phyloP scores from a whole-genome alignment of 2,888 invertebrate species.

The Acanthosepion esculentum region DNA sequence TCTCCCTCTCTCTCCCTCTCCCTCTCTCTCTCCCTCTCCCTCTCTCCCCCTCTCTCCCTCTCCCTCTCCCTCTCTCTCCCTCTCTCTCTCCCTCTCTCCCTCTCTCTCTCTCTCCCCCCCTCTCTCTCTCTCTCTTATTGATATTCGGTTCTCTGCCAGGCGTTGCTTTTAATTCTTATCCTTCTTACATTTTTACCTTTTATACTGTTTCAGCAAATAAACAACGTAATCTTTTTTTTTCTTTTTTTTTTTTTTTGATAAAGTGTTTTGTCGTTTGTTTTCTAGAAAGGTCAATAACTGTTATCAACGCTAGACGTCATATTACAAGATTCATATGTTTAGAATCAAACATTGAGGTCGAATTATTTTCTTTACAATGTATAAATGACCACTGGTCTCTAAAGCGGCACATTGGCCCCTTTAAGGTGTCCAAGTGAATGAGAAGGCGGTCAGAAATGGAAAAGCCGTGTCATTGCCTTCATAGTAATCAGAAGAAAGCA shows the following conservation, averaged over 20 bases:
- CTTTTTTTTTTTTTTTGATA: background rate
- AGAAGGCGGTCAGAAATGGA: too few species aligned
- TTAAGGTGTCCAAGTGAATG: too few species aligned
- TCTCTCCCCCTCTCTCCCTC: too few species aligned
- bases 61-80: background rate
- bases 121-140: background rate
- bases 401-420: too few species aligned
- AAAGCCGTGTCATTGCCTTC: too few species aligned
- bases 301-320: background rate
- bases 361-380: too few species aligned
- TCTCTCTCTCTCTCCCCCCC: background rate
- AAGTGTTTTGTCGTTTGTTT: background rate
- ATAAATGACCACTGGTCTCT: too few species aligned
- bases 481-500: too few species aligned
- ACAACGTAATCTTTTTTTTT: background rate
- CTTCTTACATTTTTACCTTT: background rate
- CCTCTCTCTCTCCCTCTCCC: background rate
- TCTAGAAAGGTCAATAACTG: background rate
- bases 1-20: background rate
- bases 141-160: background rate
- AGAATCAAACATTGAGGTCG: background rate
- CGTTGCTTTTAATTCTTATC: background rate
- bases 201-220: background rate
- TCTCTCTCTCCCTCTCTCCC: background rate
- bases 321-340: background rate